Evolutionary conservation across 2,888 invertebrate genomes (phyloP).

Genomic region (Acanthosoma haemorrhoidale): DNA sequence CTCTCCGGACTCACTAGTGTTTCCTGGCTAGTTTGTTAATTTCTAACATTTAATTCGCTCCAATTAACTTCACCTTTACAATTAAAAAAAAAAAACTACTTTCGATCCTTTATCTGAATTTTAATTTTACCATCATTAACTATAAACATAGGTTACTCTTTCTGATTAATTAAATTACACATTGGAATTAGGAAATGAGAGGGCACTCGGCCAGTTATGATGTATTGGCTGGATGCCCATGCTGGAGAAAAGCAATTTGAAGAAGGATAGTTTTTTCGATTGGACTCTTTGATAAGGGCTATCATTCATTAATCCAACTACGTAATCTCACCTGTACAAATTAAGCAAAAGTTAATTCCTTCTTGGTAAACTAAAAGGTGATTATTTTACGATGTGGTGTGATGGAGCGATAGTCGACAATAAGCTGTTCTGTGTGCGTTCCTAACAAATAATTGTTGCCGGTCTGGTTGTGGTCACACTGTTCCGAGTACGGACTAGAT

Average conservation of each 20-base stretch:
- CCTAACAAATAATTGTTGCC: no score
- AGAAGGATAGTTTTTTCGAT: background rate
- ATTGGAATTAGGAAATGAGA: background rate
- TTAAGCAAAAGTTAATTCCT: no score
- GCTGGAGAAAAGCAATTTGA: background rate
- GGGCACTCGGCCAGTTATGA: background rate
- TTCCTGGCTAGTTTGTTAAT: background rate
- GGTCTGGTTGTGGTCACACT: no score
- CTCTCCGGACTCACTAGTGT: no score
- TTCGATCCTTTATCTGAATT: constrained; percentile 15
- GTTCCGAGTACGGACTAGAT: no score
- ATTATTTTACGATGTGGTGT: no score
- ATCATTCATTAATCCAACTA: background rate
- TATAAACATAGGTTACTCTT: background rate
- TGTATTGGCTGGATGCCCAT: background rate
- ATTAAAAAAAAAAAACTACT: no score
- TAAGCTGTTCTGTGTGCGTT: no score
- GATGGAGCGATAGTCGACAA: no score
- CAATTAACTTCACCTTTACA: background rate
- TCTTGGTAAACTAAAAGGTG: no score
- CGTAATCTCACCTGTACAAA: no score
- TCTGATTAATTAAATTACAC: constrained; percentile 16
- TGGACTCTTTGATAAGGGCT: background rate
- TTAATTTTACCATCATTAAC: constrained; percentile 18
- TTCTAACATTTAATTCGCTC: background rate